These are phyloP conservation scores for Orthosia gracilis DNA, from an alignment of 2,888 invertebrate genomes.

Conservation along the genomic window DNA sequence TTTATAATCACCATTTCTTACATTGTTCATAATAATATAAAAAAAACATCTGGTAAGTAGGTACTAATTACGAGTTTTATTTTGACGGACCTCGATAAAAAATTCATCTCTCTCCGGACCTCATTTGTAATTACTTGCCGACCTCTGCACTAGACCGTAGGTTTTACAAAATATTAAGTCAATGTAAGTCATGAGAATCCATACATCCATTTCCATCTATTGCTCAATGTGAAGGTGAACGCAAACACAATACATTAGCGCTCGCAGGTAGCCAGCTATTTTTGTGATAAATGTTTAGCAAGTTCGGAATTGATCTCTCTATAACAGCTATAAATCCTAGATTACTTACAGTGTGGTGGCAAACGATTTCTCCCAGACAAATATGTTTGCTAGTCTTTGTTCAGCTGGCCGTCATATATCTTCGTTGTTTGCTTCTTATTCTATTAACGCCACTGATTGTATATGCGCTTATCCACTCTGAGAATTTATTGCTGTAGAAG, in stretches of 20 bases:
- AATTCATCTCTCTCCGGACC: no score
- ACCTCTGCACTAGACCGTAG: no score
- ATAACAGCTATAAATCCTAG: slow-evolving; percentile 18
- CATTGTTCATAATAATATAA: no score
- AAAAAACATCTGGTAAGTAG: no score
- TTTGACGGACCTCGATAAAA: no score
- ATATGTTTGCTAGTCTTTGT: slow-evolving; percentile 50
- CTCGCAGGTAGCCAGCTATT: slow-evolving; percentile 34
- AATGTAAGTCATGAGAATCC: neutral
- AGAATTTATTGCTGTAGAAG: slow-evolving; percentile 22
- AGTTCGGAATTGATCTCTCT: slow-evolving; percentile 28
- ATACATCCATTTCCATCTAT: slow-evolving; percentile 12
- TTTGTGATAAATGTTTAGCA: slow-evolving; percentile 51
- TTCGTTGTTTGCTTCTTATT: slow-evolving; percentile 47
- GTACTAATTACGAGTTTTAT: no score
- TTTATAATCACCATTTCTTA: no score
- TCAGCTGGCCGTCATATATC: slow-evolving; percentile 49
- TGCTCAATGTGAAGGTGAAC: slow-evolving; percentile 10
- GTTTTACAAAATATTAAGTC: no score
- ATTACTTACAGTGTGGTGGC: slow-evolving; percentile 41
- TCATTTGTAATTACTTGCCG: no score
- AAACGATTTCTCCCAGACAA: slow-evolving; percentile 38
- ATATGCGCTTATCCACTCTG: slow-evolving; percentile 28
- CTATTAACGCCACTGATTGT: slow-evolving; percentile 45
- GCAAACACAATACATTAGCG: slow-evolving; percentile 5